Percentiles rank a stretch among this genome's conserved stretches.
Conservation (phyloP, 2,797 vertebrate genomes). For the Arrhamphus sclerolepis region DNA sequence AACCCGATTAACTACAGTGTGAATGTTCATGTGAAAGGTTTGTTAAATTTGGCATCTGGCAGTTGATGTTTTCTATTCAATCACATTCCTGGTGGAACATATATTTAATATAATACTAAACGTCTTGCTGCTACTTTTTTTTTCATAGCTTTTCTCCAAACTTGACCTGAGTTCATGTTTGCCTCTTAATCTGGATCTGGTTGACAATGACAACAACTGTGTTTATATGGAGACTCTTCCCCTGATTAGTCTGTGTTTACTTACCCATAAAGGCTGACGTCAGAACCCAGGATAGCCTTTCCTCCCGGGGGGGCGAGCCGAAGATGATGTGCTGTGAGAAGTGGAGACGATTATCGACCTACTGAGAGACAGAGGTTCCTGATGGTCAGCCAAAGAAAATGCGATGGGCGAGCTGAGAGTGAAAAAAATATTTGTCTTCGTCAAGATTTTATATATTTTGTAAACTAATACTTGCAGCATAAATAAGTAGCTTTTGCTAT, state of each 20-base stretch:
- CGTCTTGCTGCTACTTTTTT: too few species aligned
- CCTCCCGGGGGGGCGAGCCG: conserved; percentile 47
- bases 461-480: too few species aligned
- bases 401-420: not conserved
- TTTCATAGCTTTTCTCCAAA: too few species aligned
- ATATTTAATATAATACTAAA: too few species aligned
- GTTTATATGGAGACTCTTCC: conserved; percentile 72
- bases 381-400: not conserved
- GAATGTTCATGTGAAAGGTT: too few species aligned
- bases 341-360: conserved; percentile 13
- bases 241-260: conserved; percentile 73
- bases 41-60: too few species aligned
- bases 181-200: conserved; percentile 50
- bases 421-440: too few species aligned
- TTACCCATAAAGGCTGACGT: conserved; percentile 76
- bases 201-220: conserved; percentile 66
- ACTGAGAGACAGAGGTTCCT: conserved; percentile 6
- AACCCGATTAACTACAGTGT: too few species aligned
- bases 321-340: conserved; percentile 53
- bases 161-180: conserved; percentile 25
- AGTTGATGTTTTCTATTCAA: too few species aligned
- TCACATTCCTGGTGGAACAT: too few species aligned
- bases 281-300: conserved; percentile 60
- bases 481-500: too few species aligned
- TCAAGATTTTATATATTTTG: too few species aligned